Percentiles rank a stretch among this genome's conserved stretches.
phyloP scores from a whole-genome alignment of 2,113 vertebrate species.

The human (Homo sapiens) region GRCh38 chr1:188599501-188600000 shows the following conservation, averaged over 20 bases:
- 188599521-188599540: not conserved
- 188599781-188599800: not conserved
- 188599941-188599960: not conserved
- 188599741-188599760: not conserved
- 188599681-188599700: not conserved
- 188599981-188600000: not conserved
- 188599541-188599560: rapidly evolving
- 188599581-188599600: not conserved
- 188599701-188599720: not conserved
- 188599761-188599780: not conserved
- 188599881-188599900: not conserved
- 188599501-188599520: not conserved
- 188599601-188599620: not conserved
- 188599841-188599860: not conserved
- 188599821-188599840: not conserved
- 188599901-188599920: not conserved
- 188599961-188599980: not conserved
- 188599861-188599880: not conserved
- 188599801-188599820: not conserved
- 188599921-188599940: no score
- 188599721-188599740: not conserved
- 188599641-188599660: not conserved
- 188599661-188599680: not conserved
- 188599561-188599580: not conserved
- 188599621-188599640: not conserved